Percentiles rank a stretch among this genome's conserved stretches.
phyloP scores from a whole-genome alignment of 2,113 vertebrate genomes.

The Caloenas nicobarica region DNA sequence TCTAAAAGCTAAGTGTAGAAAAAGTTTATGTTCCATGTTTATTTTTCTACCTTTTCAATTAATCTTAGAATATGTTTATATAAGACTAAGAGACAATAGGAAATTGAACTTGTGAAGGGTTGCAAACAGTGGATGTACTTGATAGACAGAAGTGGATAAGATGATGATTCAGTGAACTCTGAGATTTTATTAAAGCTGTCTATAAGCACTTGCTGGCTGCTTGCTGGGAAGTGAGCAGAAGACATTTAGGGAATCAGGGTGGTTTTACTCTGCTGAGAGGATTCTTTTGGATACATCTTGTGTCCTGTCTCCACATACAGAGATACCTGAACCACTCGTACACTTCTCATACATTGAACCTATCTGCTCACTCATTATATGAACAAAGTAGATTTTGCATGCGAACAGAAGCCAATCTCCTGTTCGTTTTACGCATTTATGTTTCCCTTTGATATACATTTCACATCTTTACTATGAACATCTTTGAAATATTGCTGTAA shows the following conservation, averaged over 20 bases:
- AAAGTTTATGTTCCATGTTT: neutral
- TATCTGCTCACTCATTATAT: neutral
- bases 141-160: neutral
- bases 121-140: neutral
- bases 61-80: neutral
- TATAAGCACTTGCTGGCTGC: neutral
- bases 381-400: neutral
- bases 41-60: neutral
- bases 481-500: constrained; percentile 13
- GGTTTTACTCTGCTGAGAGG: constrained; percentile 9
- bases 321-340: neutral
- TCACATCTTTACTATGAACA: neutral
- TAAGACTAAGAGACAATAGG: neutral
- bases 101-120: neutral
- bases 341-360: neutral
- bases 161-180: neutral
- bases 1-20: neutral
- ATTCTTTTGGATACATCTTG: neutral
- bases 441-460: neutral
- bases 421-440: neutral
- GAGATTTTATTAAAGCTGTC: constrained; percentile 16
- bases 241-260: neutral
- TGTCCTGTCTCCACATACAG: neutral
- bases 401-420: neutral
- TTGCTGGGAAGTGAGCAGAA: constrained; percentile 14